These are phyloP conservation scores for Leptinotarsa haldemani DNA, from an alignment of 2,888 invertebrate species.

Conservation along the genomic window DNA sequence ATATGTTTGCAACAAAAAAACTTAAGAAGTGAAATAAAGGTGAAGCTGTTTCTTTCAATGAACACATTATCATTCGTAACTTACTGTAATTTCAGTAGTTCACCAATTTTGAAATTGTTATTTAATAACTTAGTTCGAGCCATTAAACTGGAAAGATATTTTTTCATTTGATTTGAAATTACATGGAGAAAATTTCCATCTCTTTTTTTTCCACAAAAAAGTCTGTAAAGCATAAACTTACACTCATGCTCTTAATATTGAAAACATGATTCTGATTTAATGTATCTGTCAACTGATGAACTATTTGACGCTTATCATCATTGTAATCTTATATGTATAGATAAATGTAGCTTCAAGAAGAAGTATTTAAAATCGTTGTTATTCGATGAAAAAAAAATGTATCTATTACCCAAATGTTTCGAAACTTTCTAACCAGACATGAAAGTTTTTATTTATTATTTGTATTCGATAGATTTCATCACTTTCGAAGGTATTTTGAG, in stretches of 20 bases:
- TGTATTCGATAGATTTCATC: background rate
- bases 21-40: no score
- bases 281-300: constrained; percentile 30
- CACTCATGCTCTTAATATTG: background rate
- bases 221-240: constrained; percentile 20
- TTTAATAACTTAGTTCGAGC: no score
- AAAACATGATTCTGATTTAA: constrained; percentile 23
- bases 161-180: constrained; percentile 37
- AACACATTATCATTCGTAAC: no score
- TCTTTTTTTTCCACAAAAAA: constrained; percentile 18
- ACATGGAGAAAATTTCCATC: constrained; percentile 28
- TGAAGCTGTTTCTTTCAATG: no score
- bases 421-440: constrained; percentile 32
- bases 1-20: no score
- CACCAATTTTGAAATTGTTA: no score
- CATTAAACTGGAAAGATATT: constrained; percentile 4
- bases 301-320: constrained; percentile 39
- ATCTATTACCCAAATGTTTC: constrained; percentile 45
- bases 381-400: constrained; percentile 48
- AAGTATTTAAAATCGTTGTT: constrained; percentile 52
- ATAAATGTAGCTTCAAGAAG: constrained; percentile 53
- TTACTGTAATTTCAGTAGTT: no score
- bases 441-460: constrained; percentile 21
- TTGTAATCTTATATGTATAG: constrained; percentile 53
- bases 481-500: background rate